A percentile compares a stretch with the other conserved stretches of the same genome.
phyloP scores from a whole-genome alignment of 37 sponge, comb jelly and placozoan species.

The Halichondria panicea region DNA sequence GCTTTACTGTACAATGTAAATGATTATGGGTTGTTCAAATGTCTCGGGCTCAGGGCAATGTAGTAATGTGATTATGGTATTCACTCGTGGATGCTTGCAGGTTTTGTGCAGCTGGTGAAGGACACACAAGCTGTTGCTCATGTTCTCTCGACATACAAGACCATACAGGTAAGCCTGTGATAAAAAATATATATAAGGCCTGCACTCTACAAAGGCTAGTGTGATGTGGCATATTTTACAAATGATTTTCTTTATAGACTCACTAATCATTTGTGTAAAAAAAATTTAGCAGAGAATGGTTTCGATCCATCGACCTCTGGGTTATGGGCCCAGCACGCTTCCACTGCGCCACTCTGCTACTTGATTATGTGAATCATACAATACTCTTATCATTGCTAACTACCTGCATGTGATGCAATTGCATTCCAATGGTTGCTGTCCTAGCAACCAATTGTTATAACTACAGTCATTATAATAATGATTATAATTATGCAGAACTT shows the following conservation, averaged over 20 bases:
- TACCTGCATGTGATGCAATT: not conserved
- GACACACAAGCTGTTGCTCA: constrained; percentile 80
- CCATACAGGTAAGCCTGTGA: constrained; percentile 67
- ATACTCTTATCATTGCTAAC: not conserved
- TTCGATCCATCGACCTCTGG: too few relatives aligned
- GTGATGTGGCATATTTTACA: too few relatives aligned
- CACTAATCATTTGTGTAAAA: too few relatives aligned
- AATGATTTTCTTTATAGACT: too few relatives aligned
- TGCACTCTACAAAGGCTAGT: not conserved
- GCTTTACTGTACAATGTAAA: not conserved
- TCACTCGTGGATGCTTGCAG: constrained; percentile 17
- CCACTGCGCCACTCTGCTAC: constrained; percentile 10
- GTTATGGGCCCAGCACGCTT: too few relatives aligned
- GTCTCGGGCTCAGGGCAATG: not conserved
- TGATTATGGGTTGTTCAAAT: too few relatives aligned
- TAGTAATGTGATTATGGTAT: not conserved
- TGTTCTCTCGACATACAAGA: constrained; percentile 74
- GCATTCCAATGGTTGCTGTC: not conserved
- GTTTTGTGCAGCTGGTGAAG: constrained; percentile 84
- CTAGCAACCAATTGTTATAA: not conserved
- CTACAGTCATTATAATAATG: not conserved
- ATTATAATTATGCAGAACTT: constrained; percentile 38
- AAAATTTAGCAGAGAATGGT: constrained; percentile 7
- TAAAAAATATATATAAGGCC: not conserved
- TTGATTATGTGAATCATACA: not conserved